Conservation (phyloP, 2,797 vertebrate species). For the Craterocephalus amniculus region DNA sequence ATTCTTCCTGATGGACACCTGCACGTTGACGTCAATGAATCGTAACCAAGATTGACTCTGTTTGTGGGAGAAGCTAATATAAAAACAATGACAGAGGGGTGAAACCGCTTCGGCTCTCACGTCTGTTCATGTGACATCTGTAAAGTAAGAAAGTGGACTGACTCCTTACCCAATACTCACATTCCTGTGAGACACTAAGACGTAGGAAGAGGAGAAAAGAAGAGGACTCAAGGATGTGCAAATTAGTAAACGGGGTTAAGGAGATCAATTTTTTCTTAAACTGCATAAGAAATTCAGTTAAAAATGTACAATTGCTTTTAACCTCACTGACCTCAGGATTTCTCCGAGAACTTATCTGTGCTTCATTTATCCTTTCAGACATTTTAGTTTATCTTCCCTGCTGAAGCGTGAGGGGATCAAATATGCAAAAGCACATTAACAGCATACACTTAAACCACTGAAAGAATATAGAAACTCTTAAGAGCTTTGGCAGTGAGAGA, state of each 20-base stretch:
- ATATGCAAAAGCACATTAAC: conserved; percentile 28
- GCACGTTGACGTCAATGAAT: background rate
- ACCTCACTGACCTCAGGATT: background rate
- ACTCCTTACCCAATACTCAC: background rate
- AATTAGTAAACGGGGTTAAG: background rate
- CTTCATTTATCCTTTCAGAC: background rate
- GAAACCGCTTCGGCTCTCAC: no score
- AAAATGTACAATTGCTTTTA: background rate
- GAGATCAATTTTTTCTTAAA: background rate
- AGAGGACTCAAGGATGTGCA: background rate
- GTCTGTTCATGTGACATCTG: no score
- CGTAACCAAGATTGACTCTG: background rate
- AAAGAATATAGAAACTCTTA: background rate
- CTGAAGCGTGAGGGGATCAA: conserved; percentile 1
- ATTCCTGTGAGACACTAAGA: background rate
- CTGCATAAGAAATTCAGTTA: background rate
- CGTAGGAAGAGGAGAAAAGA: background rate
- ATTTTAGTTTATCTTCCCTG: conserved; percentile 4
- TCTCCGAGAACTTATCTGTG: background rate
- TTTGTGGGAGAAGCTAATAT: background rate
- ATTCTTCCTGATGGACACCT: background rate
- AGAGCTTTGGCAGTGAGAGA: conserved; percentile 1
- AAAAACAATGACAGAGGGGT: no score
- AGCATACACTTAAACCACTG: background rate
- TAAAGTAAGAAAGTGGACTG: no score